A percentile compares a stretch with the other conserved stretches of the same genome.
phyloP scores from a whole-genome alignment of 2,888 invertebrate species.

The Amphimallon solstitiale region DNA sequence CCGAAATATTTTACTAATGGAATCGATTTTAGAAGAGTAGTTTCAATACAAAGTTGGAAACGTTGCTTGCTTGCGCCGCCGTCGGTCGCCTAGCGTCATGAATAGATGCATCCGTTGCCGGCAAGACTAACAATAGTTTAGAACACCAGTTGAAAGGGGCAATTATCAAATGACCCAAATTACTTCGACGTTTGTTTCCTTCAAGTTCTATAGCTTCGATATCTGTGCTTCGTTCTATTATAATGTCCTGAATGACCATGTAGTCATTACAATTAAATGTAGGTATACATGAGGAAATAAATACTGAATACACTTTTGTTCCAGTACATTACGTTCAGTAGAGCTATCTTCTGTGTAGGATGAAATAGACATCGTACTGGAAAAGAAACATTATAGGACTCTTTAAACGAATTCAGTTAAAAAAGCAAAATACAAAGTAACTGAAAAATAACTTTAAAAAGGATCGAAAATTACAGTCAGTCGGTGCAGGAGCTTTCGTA shows the following conservation, averaged over 20 bases:
- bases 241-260: neutral
- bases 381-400: too few species aligned
- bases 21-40: conserved; percentile 24
- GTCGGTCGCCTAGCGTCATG: conserved; percentile 30
- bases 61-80: neutral
- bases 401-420: too few species aligned
- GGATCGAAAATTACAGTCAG: too few species aligned
- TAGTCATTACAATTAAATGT: neutral
- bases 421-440: too few species aligned
- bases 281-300: too few species aligned
- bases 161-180: conserved; percentile 47
- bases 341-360: too few species aligned
- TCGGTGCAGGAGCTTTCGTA: too few species aligned
- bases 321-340: too few species aligned
- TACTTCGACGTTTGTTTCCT: conserved; percentile 35
- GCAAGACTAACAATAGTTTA: conserved; percentile 41
- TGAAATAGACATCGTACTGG: too few species aligned
- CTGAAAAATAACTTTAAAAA: too few species aligned
- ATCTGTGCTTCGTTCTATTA: neutral
- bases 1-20: conserved; percentile 26
- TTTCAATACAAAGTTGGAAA: conserved; percentile 10
- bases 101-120: conserved; percentile 44
- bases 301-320: too few species aligned
- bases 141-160: conserved; percentile 42
- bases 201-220: neutral